phyloP scores from a whole-genome alignment of 2,113 vertebrate genomes.

The Todiramphus chloris region DNA sequence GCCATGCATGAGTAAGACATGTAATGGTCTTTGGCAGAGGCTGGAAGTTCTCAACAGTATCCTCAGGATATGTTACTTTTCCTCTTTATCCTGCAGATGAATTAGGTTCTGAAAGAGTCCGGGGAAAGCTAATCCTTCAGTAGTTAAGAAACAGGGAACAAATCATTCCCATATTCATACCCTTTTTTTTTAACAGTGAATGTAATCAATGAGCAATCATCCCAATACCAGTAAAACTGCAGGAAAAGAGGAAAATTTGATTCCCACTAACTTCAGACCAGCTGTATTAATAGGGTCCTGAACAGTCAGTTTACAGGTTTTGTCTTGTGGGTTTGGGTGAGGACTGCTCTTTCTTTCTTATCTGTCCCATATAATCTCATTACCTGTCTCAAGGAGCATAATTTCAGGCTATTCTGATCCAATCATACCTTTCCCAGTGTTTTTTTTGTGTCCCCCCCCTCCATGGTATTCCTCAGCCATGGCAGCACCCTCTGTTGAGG shows the following conservation, averaged over 20 bases:
- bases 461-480: no score
- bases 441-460: no score
- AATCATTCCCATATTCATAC: neutral
- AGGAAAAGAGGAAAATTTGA: neutral
- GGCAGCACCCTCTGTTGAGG: neutral
- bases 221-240: neutral
- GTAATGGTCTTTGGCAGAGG: neutral
- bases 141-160: neutral
- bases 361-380: neutral
- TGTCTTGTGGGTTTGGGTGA: neutral
- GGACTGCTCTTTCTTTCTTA: neutral
- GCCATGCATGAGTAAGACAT: neutral
- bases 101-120: neutral
- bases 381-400: neutral
- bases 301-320: neutral
- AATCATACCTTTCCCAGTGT: neutral
- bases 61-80: neutral
- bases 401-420: neutral
- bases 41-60: neutral
- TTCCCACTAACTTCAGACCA: neutral
- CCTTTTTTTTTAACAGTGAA: neutral
- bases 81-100: neutral
- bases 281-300: neutral
- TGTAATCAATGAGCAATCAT: neutral
- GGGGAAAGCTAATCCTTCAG: neutral